These are phyloP conservation scores for Zaprionus ornatus DNA, from an alignment of 1,140 invertebrate genomes.

Conservation along the genomic window DNA sequence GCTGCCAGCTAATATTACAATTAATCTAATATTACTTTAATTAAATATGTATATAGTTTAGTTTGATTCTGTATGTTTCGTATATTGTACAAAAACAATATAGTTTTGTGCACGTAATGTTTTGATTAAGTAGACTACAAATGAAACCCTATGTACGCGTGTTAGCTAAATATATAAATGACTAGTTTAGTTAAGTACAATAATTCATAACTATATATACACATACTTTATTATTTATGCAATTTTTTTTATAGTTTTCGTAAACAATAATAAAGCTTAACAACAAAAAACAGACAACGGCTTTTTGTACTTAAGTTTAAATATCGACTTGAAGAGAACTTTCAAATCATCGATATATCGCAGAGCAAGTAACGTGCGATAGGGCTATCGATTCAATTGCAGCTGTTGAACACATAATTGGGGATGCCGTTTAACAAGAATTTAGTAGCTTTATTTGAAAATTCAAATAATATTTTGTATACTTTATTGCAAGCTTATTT, in stretches of 20 bases:
- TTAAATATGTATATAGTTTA: slow-evolving; percentile 56
- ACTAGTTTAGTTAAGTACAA: slow-evolving; percentile 58
- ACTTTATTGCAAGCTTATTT: neutral
- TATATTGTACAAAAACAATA: slow-evolving; percentile 28
- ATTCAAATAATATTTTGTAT: neutral
- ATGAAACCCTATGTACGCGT: slow-evolving; percentile 46
- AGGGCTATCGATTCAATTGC: neutral
- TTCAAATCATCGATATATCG: slow-evolving; percentile 14
- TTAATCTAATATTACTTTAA: slow-evolving; percentile 32
- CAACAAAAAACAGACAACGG: neutral
- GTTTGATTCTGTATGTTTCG: slow-evolving; percentile 44
- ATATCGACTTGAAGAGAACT: neutral
- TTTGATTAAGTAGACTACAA: slow-evolving; percentile 63
- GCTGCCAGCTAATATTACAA: slow-evolving; percentile 28
- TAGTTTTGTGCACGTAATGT: slow-evolving; percentile 40
- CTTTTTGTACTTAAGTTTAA: neutral
- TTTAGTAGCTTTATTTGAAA: neutral
- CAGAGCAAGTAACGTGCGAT: neutral
- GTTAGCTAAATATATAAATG: slow-evolving; percentile 63
- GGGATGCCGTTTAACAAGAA: neutral
- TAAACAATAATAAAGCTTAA: slow-evolving; percentile 68
- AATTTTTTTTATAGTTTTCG: slow-evolving; percentile 66
- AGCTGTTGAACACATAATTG: neutral
- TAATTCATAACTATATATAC: slow-evolving; percentile 54
- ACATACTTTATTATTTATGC: slow-evolving; percentile 75